Evolutionary conservation across 2,797 vertebrate species (phyloP).

Genomic region (Natrix natrix): DNA sequence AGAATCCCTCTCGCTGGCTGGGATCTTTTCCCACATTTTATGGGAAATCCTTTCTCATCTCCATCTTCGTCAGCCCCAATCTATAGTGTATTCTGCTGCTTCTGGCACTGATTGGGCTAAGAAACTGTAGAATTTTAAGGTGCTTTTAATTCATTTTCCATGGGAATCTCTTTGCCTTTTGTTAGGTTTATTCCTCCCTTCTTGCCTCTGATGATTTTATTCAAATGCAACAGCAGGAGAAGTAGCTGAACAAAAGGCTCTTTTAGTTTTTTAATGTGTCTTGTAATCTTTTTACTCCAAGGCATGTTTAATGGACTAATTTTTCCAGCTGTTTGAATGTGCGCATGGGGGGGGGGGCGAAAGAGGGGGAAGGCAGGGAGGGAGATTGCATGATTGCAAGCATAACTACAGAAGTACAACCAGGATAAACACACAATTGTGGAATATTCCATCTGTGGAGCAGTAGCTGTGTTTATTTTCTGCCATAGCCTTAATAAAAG

Average conservation of each 20-base stretch:
- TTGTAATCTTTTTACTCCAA: slow-evolving; percentile 39
- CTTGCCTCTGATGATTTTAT: slow-evolving; percentile 33
- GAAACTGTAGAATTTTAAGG: background rate
- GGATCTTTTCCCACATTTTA: background rate
- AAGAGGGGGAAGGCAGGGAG: background rate
- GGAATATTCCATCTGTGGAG: background rate
- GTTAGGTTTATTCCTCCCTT: slow-evolving; percentile 31
- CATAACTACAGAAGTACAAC: background rate
- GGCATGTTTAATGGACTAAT: slow-evolving; percentile 38
- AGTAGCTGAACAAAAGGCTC: slow-evolving; percentile 44
- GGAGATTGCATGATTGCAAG: background rate
- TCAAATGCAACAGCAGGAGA: slow-evolving; percentile 35
- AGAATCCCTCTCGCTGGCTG: background rate
- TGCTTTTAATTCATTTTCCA: slow-evolving; percentile 20
- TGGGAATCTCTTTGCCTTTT: background rate
- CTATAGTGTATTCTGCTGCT: background rate
- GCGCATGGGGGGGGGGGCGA: fast-evolving
- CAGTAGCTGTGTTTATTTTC: background rate
- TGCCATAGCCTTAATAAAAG: background rate
- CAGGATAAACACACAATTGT: fast-evolving
- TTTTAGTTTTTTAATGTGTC: slow-evolving; percentile 11
- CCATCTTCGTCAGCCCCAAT: background rate
- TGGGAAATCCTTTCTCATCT: background rate
- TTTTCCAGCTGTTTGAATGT: background rate
- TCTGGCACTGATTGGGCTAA: background rate